Evolutionary conservation across 2,888 invertebrate species (phyloP).

Genomic region (Caenorhabditis becei): DNA sequence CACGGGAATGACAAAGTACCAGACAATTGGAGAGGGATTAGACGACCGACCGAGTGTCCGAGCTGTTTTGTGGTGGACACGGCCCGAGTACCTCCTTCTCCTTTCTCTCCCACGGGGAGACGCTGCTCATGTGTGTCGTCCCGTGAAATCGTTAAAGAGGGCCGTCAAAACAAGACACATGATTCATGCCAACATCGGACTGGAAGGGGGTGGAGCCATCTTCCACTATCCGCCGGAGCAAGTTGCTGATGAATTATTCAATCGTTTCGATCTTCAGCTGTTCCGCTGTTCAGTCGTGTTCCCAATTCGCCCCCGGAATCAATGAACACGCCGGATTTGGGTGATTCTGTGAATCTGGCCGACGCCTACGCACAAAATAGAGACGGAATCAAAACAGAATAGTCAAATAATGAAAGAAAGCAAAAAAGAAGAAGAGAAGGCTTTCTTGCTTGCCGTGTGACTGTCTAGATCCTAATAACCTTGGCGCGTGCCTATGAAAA

Average conservation of each 20-base stretch:
- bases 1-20: constrained; percentile 38
- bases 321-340: not conserved
- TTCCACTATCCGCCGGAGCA: constrained; percentile 1
- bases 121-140: constrained; percentile 41
- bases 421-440: not conserved
- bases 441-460: not conserved
- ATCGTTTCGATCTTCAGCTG: constrained; percentile 15
- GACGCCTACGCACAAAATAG: not conserved
- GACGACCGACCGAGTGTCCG: constrained; percentile 52
- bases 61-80: constrained; percentile 63
- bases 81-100: constrained; percentile 46
- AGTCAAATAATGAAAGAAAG: not conserved
- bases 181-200: constrained; percentile 39
- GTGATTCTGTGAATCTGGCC: not conserved
- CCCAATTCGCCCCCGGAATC: not conserved
- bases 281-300: constrained; percentile 18
- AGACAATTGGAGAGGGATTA: constrained; percentile 55
- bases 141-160: constrained; percentile 53
- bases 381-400: not conserved
- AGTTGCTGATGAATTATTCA: constrained; percentile 47
- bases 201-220: constrained; percentile 30
- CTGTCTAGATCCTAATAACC: not conserved
- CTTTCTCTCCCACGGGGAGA: constrained; percentile 39
- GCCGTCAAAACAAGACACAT: constrained; percentile 50
- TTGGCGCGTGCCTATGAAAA: not conserved